Base-by-base conservation (phyloP, 2,888 invertebrate genomes). In the Paralinhomoeus sp. region DNA sequence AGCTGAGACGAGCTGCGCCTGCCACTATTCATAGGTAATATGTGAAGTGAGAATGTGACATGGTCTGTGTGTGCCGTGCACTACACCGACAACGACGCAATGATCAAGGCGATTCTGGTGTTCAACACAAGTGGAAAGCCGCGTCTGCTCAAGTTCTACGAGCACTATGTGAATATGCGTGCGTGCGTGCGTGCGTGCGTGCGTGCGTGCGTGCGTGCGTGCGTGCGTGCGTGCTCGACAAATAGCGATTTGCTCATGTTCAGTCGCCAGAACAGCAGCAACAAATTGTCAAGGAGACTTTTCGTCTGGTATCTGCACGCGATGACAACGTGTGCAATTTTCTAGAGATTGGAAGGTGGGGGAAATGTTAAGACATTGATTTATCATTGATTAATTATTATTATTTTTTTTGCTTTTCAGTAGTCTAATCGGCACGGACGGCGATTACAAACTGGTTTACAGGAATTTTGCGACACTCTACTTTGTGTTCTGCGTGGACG, bases 291-390 rank as follows among this genome's bases (percentile, higher is more conserved):
- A 82, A 91, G 61, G 97, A 99, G 69, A 99, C 93, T 24, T 99
- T 97, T 64, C 93, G 97, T 61, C 67, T 97, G 49, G 93, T 99
- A 0, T 93, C 93, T 0, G 97, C 93, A 62, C 69, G 97, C 49
- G 97, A 97, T 63, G 97, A 99, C 62, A 93, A 93, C 70, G 93
- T 97, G 1, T 99, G 97, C 66, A 99, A 99, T 69, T 99, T 97
- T 66, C 70, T 97, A 41, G 97, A 99, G 69, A 93, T 93, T 37
- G 91, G 91, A 64, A 84, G 81, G 84, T 84, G 68, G 60, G 60
- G 57, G n/a, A 41, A 12, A 22, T 46, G 17, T 47, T 9, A 37
- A 24, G 3, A 15, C 1, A 2, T 15, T 12, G 3, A 23, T 47
- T 34, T 2, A 35, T 24, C 18, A 40, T 39, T 39, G 18, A n/a